These are phyloP conservation scores for Epizoanthus ramosus DNA, from an alignment of 92 coral and sea anemone genomes.

Conservation along the genomic window DNA sequence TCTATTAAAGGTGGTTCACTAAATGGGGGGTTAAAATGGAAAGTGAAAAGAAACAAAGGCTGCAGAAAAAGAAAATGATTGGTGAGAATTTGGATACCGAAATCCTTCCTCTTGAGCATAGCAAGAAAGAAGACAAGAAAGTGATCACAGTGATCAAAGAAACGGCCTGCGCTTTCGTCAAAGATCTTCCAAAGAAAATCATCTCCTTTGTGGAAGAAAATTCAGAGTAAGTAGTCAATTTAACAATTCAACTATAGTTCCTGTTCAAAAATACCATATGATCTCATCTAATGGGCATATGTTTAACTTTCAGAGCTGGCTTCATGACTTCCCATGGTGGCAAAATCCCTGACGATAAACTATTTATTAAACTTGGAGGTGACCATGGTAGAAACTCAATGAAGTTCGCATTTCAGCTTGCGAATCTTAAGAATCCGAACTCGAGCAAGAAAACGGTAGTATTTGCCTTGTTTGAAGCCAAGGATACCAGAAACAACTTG, in stretches of 20 bases:
- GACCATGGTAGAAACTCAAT: neutral
- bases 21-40: neutral
- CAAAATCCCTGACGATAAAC: no score
- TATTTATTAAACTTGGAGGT: no score
- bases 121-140: neutral
- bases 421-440: neutral
- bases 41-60: conserved; percentile 4
- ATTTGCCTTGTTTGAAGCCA: conserved; percentile 2
- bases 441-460: conserved; percentile 13
- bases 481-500: conserved; percentile 6
- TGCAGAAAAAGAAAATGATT: neutral
- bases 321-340: no score
- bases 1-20: neutral
- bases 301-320: no score
- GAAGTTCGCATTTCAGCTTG: neutral
- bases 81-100: neutral
- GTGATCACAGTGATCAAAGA: neutral
- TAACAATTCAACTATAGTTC: neutral
- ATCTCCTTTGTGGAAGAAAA: neutral
- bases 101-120: conserved; percentile 2
- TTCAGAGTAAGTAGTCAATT: conserved; percentile 9
- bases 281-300: no score
- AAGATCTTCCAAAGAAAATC: neutral
- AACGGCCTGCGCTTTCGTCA: neutral
- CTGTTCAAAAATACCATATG: neutral